Evolutionary conservation across 2,797 vertebrate species (phyloP).

Genomic region (Phylloscopus collybita): DNA sequence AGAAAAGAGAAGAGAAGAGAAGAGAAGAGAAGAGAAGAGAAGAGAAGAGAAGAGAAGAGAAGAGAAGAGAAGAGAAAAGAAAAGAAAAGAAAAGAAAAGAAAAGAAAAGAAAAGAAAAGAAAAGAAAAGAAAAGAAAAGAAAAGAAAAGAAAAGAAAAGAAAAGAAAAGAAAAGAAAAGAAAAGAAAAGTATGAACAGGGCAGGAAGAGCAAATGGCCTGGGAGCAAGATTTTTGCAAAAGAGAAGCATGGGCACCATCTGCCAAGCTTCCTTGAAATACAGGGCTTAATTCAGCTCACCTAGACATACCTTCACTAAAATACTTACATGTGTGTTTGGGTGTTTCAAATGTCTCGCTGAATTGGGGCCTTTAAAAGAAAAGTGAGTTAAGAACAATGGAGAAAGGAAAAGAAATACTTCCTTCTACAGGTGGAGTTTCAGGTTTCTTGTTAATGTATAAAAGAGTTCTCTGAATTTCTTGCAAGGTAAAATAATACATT

Average conservation of each 20-base stretch:
- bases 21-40: neutral
- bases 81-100: neutral
- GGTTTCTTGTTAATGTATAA: constrained; percentile 14
- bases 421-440: constrained; percentile 52
- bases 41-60: neutral
- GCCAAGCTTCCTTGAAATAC: neutral
- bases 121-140: neutral
- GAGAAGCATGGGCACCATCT: neutral
- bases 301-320: constrained; percentile 20
- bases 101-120: neutral
- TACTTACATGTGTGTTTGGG: constrained; percentile 26
- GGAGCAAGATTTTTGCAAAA: neutral
- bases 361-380: constrained; percentile 25
- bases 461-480: constrained; percentile 48
- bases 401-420: constrained; percentile 44
- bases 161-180: neutral
- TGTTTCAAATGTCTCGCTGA: constrained; percentile 45
- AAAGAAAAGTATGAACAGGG: neutral
- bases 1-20: neutral
- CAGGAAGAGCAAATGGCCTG: neutral
- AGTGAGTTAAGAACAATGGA: constrained; percentile 45
- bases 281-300: constrained; percentile 8
- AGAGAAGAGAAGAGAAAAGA: neutral
- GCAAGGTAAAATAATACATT: constrained; percentile 7
- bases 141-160: neutral